These are phyloP conservation scores for Micrastur ruficollis DNA, from an alignment of 2,797 vertebrate genomes.

Conservation along the genomic window DNA sequence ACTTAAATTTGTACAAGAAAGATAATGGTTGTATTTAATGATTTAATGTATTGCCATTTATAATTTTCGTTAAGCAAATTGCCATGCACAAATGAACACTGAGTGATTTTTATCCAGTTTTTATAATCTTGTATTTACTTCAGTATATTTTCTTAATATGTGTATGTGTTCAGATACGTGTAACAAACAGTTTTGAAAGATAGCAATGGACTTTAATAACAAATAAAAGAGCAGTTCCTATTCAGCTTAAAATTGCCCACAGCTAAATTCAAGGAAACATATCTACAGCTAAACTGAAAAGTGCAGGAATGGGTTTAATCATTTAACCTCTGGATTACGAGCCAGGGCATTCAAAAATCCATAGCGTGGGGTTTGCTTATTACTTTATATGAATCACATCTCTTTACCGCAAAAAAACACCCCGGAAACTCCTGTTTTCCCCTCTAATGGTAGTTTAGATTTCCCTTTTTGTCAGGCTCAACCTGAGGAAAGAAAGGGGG, in stretches of 20 bases:
- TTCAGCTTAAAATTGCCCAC: conserved; percentile 63
- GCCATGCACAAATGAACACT: not conserved
- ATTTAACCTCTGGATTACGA: conserved; percentile 63
- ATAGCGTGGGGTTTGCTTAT: conserved; percentile 44
- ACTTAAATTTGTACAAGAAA: not conserved
- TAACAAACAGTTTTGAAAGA: conserved; percentile 36
- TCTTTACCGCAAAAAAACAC: conserved; percentile 22
- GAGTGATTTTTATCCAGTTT: not conserved
- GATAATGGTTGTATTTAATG: not conserved
- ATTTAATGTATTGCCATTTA: not conserved
- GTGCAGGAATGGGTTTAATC: conserved; percentile 64
- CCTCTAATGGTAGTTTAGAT: conserved; percentile 45
- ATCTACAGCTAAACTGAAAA: conserved; percentile 30
- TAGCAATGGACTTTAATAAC: conserved; percentile 63
- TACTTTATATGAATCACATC: conserved; percentile 59
- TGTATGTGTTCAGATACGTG: conserved; percentile 2
- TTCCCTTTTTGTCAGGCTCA: conserved; percentile 58
- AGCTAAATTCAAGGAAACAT: conserved; percentile 61
- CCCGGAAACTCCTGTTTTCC: not conserved
- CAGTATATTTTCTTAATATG: conserved; percentile 23
- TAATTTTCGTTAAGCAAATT: conserved; percentile 5
- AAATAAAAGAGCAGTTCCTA: conserved; percentile 65
- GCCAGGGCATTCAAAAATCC: conserved; percentile 45
- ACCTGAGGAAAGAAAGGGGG: conserved; percentile 39
- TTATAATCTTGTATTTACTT: conserved; percentile 18